These are phyloP conservation scores for Euura lappo DNA, from an alignment of 1,140 invertebrate species.

Conservation along the genomic window DNA sequence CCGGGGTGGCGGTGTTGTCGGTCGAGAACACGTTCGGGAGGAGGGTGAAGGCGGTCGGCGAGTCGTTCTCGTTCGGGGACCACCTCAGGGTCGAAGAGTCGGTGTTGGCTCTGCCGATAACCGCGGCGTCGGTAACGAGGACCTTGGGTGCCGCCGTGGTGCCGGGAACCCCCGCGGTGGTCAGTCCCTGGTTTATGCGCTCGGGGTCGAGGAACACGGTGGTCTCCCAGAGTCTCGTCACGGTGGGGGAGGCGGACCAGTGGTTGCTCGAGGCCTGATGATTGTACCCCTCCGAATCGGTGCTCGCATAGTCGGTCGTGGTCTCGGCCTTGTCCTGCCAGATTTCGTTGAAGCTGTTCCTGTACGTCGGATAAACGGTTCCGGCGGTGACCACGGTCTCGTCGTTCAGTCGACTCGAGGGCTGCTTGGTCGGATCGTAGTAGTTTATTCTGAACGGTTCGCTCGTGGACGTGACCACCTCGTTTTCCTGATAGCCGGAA, in stretches of 20 bases:
- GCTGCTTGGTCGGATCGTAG: neutral
- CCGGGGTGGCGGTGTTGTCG: constrained; percentile 44
- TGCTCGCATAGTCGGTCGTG: constrained; percentile 14
- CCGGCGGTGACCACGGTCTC: constrained; percentile 45
- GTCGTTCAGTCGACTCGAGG: neutral
- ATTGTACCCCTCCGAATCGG: neutral
- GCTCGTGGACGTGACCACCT: too few relatives aligned
- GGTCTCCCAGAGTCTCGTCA: constrained; percentile 67
- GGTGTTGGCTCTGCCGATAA: neutral
- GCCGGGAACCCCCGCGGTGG: constrained; percentile 22
- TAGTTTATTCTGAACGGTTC: constrained; percentile 12
- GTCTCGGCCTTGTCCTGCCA: constrained; percentile 1
- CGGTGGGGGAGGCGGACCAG: constrained; percentile 63
- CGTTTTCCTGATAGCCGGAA: neutral
- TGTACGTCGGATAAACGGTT: constrained; percentile 41
- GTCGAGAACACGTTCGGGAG: constrained; percentile 42
- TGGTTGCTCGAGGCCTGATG: constrained; percentile 46
- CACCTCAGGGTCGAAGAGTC: constrained; percentile 48
- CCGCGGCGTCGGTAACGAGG: neutral
- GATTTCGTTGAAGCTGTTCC: constrained; percentile 37
- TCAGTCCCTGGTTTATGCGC: constrained; percentile 72
- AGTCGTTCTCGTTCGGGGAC: constrained; percentile 45
- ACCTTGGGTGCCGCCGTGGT: constrained; percentile 27
- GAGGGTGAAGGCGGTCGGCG: constrained; percentile 53
- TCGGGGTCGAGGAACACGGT: constrained; percentile 73